Percentiles rank a stretch among this genome's conserved stretches.
These are phyloP conservation scores for Hermaeophaga mercurialis DNA, from an alignment of 2,888 invertebrate species.

Conservation along the genomic window DNA sequence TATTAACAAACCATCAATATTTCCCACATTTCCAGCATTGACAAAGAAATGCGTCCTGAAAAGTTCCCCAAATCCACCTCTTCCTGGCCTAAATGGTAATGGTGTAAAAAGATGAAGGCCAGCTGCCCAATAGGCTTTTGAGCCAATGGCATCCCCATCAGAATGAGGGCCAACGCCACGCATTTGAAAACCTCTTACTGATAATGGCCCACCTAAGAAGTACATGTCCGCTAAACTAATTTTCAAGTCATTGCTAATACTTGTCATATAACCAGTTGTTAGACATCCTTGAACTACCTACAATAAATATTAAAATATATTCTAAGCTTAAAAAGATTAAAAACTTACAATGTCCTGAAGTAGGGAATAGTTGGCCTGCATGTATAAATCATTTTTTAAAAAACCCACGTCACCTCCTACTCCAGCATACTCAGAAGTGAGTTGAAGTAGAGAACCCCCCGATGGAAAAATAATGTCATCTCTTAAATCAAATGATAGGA, in stretches of 20 bases:
- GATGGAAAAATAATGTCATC: slow-evolving; percentile 83
- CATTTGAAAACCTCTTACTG: slow-evolving; percentile 85
- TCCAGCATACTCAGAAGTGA: slow-evolving; percentile 83
- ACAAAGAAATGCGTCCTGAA: slow-evolving; percentile 89
- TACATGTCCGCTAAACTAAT: slow-evolving; percentile 74
- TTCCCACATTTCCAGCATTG: slow-evolving; percentile 79
- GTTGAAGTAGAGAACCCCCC: slow-evolving; percentile 71
- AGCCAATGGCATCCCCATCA: slow-evolving; percentile 77
- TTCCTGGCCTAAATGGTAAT: slow-evolving; percentile 82
- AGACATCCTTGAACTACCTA: slow-evolving; percentile 75
- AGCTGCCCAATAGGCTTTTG: slow-evolving; percentile 82
- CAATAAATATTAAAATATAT: not conserved
- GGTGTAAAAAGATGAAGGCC: slow-evolving; percentile 90
- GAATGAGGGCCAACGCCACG: slow-evolving; percentile 86
- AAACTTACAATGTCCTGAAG: slow-evolving; percentile 64
- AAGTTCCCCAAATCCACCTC: slow-evolving; percentile 79
- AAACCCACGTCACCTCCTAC: slow-evolving; percentile 93
- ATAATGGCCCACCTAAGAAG: slow-evolving; percentile 88
- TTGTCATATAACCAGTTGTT: slow-evolving; percentile 72
- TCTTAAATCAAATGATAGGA: slow-evolving; percentile 76
- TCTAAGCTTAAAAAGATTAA: too few relatives aligned
- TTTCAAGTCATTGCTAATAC: slow-evolving; percentile 64
- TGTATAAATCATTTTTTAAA: slow-evolving; percentile 77
- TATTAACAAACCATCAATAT: slow-evolving; percentile 27
- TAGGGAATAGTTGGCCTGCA: slow-evolving; percentile 65